A percentile compares a stretch with the other conserved stretches of the same genome.
Conservation (phyloP, 2,113 vertebrate species). For the Saguinus midas region DNA sequence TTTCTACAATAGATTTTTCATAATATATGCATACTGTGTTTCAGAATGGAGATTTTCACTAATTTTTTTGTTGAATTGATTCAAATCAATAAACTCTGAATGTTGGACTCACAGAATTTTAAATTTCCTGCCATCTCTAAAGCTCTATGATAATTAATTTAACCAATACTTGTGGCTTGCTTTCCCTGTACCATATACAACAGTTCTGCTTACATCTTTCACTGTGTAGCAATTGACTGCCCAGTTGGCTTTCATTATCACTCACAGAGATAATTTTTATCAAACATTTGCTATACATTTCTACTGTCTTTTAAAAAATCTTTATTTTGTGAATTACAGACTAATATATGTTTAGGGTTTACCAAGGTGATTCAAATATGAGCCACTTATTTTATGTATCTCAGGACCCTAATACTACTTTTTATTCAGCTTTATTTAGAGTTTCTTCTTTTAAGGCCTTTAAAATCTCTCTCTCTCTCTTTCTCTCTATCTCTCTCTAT, state of each 20-base stretch:
- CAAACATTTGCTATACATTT: background rate
- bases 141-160: background rate
- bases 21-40: background rate
- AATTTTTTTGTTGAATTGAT: background rate
- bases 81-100: background rate
- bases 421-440: background rate
- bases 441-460: background rate
- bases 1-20: background rate
- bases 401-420: background rate
- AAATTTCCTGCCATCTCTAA: background rate
- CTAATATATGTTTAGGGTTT: background rate
- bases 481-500: background rate
- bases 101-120: background rate
- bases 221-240: background rate
- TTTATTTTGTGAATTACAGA: background rate
- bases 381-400: background rate
- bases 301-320: background rate
- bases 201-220: background rate
- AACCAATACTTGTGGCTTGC: background rate
- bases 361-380: background rate
- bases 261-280: background rate
- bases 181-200: background rate
- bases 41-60: background rate
- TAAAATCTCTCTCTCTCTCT: background rate
- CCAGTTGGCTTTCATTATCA: background rate